These are phyloP conservation scores for Aphelenchoides besseyi DNA, from an alignment of 1,140 invertebrate species.

Conservation along the genomic window DNA sequence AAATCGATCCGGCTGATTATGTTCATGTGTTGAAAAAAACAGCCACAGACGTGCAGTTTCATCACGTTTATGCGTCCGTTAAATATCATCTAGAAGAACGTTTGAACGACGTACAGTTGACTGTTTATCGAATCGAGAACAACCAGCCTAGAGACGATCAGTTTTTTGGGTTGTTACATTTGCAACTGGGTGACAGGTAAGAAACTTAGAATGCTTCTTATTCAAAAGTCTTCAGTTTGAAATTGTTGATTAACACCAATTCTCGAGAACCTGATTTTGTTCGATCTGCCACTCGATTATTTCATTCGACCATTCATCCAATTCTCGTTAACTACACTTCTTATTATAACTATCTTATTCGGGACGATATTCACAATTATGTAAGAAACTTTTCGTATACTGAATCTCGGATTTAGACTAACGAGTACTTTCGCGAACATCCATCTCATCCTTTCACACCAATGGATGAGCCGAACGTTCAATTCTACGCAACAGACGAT, in stretches of 20 bases:
- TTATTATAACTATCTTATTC: background rate
- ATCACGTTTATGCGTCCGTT: background rate
- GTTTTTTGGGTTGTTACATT: background rate
- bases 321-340: background rate
- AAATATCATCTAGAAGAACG: background rate
- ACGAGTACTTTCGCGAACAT: background rate
- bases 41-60: background rate
- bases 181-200: background rate
- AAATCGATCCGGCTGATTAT: background rate
- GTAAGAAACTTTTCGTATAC: too few species aligned
- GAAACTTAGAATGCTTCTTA: background rate
- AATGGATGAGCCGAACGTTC: background rate
- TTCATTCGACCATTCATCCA: background rate
- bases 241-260: slow-evolving; percentile 12
- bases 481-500: background rate
- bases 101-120: background rate
- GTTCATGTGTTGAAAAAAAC: background rate
- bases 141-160: background rate
- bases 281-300: background rate
- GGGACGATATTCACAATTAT: background rate
- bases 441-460: background rate
- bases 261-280: background rate
- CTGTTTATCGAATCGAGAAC: background rate
- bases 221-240: background rate
- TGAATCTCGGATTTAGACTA: too few species aligned